Base-by-base conservation (phyloP, 1,140 invertebrate species). In the Chironomus striatipennis region DNA sequence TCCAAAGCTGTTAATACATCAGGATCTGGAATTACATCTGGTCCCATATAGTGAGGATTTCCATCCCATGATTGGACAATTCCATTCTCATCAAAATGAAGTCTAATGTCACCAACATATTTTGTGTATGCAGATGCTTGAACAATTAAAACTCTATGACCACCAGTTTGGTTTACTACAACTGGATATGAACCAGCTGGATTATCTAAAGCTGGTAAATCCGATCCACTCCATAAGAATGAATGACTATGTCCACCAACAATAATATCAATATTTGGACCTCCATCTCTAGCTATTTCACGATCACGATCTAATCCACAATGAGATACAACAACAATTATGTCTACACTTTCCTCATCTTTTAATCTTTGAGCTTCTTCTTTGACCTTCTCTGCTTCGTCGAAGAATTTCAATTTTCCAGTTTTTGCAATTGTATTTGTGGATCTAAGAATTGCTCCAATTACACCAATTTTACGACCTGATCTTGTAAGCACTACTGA, bases 171-270 rank as follows among this genome's bases (percentile, higher is more conserved):
- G 0, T 79, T 84, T 0, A 92, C 85, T 9, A 89, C 82, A 0
- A 88, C 86, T 1, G 91, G 91, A 82, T 93, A 93, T 1, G 83
- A 79, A 8, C 87, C 90, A 8, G 76, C 77, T 0, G 88, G 82
- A 0, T 74, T 82, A 73, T 91, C 87, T 0, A 81, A 82, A 2
- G 86, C 87, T 0, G 88, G 88, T 0, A 86, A 85, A 2, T 81
- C 77, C 10, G 77, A 79, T 42, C 87, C 87, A 1, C 84, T 86
- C 79, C 86, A 93, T 0, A 94, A 83, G 76, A 95, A 88, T 0
- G 91, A 91, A 79, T 96, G 93, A 6, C 91, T 91, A 79, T 97
- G 94, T n/a, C 90, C 92, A 12, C 94, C 94, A 24, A 97, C 91
- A 76, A 97, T 92, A 0, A 92, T 87, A 75, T 91, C 89, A 47